Conservation (phyloP, 2,888 invertebrate genomes). For the Mesodorylaimus sp. region DNA sequence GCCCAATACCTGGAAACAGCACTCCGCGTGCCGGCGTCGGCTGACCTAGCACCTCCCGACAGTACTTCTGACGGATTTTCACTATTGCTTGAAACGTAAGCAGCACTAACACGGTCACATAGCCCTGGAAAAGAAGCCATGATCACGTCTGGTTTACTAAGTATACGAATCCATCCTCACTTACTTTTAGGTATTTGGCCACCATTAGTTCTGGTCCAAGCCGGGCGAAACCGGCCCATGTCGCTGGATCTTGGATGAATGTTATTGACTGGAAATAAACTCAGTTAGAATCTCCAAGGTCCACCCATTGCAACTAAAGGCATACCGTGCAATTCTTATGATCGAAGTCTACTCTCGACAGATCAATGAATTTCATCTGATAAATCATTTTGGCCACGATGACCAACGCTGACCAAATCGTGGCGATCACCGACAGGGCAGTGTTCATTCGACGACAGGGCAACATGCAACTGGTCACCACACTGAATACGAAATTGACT, state of each 20-base stretch:
- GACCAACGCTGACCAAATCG: slow-evolving; percentile 18
- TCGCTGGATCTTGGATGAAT: too few species aligned
- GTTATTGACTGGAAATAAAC: too few species aligned
- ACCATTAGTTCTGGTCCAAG: too few species aligned
- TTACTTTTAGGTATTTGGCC: too few species aligned
- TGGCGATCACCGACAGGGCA: slow-evolving; percentile 15
- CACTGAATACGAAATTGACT: slow-evolving; percentile 33
- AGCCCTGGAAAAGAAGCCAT: slow-evolving; percentile 34
- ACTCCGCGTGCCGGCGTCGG: slow-evolving; percentile 31
- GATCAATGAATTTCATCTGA: slow-evolving; percentile 7
- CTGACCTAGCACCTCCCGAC: slow-evolving; percentile 15
- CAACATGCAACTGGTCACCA: slow-evolving; percentile 31
- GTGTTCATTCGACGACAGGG: slow-evolving; percentile 23
- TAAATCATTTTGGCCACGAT: slow-evolving; percentile 6
- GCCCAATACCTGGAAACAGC: slow-evolving; percentile 53
- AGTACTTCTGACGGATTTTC: slow-evolving; percentile 19
- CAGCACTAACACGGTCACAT: slow-evolving; percentile 50
- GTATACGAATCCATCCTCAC: too few species aligned
- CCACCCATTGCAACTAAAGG: too few species aligned
- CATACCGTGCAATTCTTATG: too few species aligned
- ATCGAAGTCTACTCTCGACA: too few species aligned
- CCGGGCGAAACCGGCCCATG: too few species aligned
- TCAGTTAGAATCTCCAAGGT: too few species aligned
- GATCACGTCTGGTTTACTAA: too few species aligned
- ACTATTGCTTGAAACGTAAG: slow-evolving; percentile 62